Evolutionary conservation across 2,113 vertebrate genomes (phyloP).

Genomic region (Atrichornis clamosus): DNA sequence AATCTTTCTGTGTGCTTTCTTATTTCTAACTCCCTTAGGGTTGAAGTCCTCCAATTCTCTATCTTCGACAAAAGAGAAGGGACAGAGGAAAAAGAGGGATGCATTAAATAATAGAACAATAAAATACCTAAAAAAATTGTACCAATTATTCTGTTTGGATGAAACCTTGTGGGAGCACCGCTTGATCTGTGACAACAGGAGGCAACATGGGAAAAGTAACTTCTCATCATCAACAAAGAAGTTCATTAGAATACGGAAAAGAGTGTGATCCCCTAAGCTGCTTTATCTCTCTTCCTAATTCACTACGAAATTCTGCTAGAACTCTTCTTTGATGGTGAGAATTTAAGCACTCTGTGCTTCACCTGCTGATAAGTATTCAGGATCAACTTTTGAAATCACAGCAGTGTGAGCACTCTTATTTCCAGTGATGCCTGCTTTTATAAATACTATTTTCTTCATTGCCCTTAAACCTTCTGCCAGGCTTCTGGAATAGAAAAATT

Average conservation of each 20-base stretch:
- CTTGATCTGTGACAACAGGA: background rate
- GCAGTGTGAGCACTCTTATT: background rate
- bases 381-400: background rate
- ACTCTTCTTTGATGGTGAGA: background rate
- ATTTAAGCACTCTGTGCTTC: background rate
- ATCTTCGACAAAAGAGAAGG: background rate
- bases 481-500: background rate
- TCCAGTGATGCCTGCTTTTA: background rate
- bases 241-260: slow-evolving; percentile 14
- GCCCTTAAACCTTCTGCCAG: background rate
- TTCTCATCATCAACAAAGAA: background rate
- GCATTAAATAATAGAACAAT: background rate
- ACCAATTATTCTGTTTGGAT: background rate
- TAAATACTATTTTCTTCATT: background rate
- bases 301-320: background rate
- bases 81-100: background rate
- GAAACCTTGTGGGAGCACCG: background rate
- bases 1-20: background rate
- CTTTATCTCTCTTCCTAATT: background rate
- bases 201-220: background rate
- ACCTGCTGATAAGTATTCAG: background rate
- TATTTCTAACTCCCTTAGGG: background rate
- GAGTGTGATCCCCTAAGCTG: background rate
- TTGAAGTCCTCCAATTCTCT: background rate
- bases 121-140: background rate